These are phyloP conservation scores for Patella pellucida DNA, from an alignment of 2,888 invertebrate genomes.

Conservation along the genomic window DNA sequence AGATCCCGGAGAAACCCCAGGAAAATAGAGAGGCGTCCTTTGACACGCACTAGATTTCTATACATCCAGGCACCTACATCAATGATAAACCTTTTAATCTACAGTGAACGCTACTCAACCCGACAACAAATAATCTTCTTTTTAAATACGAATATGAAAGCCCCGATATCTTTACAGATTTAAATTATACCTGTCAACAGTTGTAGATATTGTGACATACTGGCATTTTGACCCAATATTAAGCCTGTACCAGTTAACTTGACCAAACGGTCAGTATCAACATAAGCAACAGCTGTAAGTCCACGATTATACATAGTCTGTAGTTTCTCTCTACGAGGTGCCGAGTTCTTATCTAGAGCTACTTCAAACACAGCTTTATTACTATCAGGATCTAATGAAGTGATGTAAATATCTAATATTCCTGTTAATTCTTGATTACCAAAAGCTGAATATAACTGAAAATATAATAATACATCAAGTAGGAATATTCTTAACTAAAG, in stretches of 20 bases:
- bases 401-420: constrained; percentile 26
- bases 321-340: constrained; percentile 25
- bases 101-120: no score
- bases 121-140: no score
- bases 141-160: no score
- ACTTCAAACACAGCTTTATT: constrained; percentile 28
- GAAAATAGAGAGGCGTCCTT: no score
- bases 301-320: constrained; percentile 28
- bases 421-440: constrained; percentile 21
- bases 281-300: constrained; percentile 19
- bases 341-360: constrained; percentile 23
- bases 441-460: constrained; percentile 26
- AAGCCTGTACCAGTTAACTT: constrained; percentile 25
- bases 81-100: no score
- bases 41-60: no score
- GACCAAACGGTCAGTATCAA: constrained; percentile 27
- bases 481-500: no score
- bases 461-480: neutral
- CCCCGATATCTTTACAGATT: no score
- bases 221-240: constrained; percentile 27
- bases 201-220: constrained; percentile 23
- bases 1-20: no score
- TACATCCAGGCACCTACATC: no score
- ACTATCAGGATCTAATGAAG: constrained; percentile 15
- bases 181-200: constrained; percentile 23